Percentiles rank a stretch among this genome's conserved stretches.
Conservation (phyloP, 2,113 vertebrate genomes). For the Gulo gulo region DNA sequence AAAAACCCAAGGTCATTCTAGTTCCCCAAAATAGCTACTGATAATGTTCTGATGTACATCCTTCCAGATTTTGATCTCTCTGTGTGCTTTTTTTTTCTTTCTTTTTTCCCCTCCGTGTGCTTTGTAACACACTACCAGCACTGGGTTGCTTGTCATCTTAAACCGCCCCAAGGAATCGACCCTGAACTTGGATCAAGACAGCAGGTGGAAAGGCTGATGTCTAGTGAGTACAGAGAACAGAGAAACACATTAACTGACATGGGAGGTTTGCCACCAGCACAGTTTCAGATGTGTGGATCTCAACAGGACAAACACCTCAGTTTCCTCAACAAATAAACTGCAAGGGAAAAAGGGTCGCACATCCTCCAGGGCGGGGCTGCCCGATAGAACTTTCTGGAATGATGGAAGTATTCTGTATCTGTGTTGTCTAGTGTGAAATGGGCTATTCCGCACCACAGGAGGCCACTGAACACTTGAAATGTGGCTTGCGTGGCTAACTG, state of each 20-base stretch:
- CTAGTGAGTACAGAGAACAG: not conserved
- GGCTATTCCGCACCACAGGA: accelerated
- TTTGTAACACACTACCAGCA: not conserved
- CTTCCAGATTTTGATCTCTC: not conserved
- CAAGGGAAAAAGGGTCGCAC: not conserved
- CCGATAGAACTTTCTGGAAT: not conserved
- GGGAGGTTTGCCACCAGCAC: not conserved
- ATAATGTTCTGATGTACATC: not conserved
- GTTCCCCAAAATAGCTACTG: not conserved
- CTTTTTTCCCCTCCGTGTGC: not conserved
- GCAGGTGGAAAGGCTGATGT: not conserved
- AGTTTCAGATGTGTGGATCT: not conserved
- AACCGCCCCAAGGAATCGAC: not conserved
- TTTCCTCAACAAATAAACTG: not conserved
- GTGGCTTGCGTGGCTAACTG: not conserved
- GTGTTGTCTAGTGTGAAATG: not conserved
- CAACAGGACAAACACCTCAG: not conserved
- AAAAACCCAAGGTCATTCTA: not conserved
- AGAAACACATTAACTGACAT: not conserved
- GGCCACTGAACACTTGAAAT: not conserved
- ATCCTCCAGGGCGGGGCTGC: too few relatives aligned
- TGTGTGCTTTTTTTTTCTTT: not conserved
- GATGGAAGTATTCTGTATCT: not conserved
- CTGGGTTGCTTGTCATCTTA: not conserved
- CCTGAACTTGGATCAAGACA: not conserved